Conservation (phyloP, 64 coral and sea anemone genomes). For the Stichodactyla helianthus region DNA sequence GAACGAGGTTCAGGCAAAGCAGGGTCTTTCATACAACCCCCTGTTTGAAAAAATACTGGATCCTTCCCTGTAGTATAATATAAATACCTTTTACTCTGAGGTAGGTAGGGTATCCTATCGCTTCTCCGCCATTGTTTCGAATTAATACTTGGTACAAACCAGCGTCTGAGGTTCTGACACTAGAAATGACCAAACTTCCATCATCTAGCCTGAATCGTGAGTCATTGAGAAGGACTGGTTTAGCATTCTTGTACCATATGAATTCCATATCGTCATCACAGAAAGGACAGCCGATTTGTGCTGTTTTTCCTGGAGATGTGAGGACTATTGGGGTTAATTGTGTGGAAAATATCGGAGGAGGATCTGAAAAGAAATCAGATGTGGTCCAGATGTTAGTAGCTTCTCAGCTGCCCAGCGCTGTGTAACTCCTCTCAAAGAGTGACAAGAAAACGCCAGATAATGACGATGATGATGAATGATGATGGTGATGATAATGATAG, state of each 20-base stretch:
- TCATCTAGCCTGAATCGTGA: neutral
- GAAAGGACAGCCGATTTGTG: neutral
- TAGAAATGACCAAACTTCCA: neutral
- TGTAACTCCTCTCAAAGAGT: no score
- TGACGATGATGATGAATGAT: no score
- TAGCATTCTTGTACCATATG: slow-evolving; percentile 19
- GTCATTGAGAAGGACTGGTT: neutral
- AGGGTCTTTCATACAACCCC: no score
- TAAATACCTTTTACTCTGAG: slow-evolving; percentile 2
- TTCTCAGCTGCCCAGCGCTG: no score
- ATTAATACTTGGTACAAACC: slow-evolving; percentile 10
- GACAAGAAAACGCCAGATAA: no score
- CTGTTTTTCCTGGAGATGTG: neutral
- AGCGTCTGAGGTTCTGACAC: neutral
- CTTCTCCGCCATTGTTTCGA: neutral
- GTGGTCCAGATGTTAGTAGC: neutral
- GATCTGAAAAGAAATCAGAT: neutral
- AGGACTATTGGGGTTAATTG: neutral
- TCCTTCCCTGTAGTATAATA: no score
- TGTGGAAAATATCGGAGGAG: neutral
- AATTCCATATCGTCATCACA: neutral
- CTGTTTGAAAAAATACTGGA: no score
- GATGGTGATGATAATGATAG: no score
- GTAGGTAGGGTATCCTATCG: neutral
- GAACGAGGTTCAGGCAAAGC: no score